Conservation (phyloP, 2,113 vertebrate species). For the Herpailurus yagouaroundi region DNA sequence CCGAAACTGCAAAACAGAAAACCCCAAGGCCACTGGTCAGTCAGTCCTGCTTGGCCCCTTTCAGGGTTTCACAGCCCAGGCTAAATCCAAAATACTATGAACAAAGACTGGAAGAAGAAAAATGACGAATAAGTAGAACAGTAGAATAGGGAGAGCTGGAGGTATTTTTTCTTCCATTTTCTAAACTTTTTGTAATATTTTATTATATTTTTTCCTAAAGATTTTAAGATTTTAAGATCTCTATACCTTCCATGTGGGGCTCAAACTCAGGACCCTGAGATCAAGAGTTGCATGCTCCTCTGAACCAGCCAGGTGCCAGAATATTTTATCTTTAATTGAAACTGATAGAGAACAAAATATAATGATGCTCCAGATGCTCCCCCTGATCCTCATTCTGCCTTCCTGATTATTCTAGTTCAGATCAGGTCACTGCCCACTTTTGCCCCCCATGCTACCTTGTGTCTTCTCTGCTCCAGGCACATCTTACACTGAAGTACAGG, state of each 20-base stretch:
- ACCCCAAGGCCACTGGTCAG: neutral
- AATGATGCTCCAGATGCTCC: neutral
- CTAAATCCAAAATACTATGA: neutral
- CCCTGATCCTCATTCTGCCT: neutral
- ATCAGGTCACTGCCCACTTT: neutral
- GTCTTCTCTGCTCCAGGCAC: neutral
- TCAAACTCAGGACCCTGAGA: neutral
- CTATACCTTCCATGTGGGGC: neutral
- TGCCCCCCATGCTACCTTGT: rapidly evolving
- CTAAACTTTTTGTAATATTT: neutral
- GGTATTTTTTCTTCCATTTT: neutral
- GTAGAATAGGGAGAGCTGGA: neutral
- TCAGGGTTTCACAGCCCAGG: neutral
- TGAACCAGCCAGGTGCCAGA: neutral
- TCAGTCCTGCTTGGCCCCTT: neutral
- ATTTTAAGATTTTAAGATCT: neutral
- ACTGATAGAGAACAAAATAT: neutral
- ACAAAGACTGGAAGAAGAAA: neutral
- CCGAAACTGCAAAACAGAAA: conserved; percentile 76
- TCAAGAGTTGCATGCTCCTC: neutral
- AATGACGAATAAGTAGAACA: neutral
- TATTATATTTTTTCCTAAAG: neutral
- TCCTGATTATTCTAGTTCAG: neutral
- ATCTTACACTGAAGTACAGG: neutral
- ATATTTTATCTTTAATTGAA: conserved; percentile 17